Conservation (phyloP, 2,888 invertebrate species). For the Rhamphomyia laevipes region DNA sequence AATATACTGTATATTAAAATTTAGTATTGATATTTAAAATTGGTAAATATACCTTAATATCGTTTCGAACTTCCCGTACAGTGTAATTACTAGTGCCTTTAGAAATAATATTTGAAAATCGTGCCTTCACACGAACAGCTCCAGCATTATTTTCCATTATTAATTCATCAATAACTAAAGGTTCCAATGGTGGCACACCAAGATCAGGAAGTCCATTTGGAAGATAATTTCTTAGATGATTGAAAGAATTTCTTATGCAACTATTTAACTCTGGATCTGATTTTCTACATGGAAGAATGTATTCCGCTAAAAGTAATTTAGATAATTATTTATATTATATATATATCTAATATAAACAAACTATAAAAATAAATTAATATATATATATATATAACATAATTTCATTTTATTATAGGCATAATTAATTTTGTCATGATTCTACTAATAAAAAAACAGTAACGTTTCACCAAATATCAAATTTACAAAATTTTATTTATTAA, state of each 20-base stretch:
- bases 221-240: constrained; percentile 59
- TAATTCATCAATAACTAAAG: constrained; percentile 54
- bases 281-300: constrained; percentile 57
- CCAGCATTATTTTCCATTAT: constrained; percentile 70
- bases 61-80: constrained; percentile 54
- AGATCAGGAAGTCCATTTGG: constrained; percentile 57
- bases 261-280: constrained; percentile 51
- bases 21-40: background rate
- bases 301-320: constrained; percentile 51
- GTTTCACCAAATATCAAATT: too few species aligned
- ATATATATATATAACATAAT: too few species aligned
- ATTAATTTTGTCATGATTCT: too few species aligned
- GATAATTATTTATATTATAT: background rate
- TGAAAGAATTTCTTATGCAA: constrained; percentile 58
- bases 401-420: too few species aligned
- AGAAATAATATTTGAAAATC: constrained; percentile 63
- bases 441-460: too few species aligned
- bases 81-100: constrained; percentile 65
- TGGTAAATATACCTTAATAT: constrained; percentile 18
- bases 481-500: too few species aligned
- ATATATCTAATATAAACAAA: too few species aligned
- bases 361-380: too few species aligned
- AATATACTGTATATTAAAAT: too few species aligned
- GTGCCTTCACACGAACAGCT: constrained; percentile 58
- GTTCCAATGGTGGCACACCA: constrained; percentile 63